Evolutionary conservation across 2,113 vertebrate genomes (phyloP), one percentile per base, ranked within the genome.

Genomic region (Balaenoptera acutorostrata): DNA sequence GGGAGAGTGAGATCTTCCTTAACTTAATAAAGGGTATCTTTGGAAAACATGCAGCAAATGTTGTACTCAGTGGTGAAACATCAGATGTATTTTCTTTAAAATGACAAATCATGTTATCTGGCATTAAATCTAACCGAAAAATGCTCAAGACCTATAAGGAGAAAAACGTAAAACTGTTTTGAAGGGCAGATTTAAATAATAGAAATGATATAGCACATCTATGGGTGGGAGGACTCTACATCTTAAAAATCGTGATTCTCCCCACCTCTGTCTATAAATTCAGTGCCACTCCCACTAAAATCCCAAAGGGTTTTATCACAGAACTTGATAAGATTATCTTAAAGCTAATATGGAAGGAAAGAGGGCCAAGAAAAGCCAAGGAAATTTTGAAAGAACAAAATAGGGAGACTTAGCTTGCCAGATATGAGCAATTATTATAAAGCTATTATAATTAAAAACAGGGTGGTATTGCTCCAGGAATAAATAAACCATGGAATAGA

Each of bases 371-470:
- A 77, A 93, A 5, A 69, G 23, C 59, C 36, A 88, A 87, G 36
- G 29, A 11, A 80, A 90, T 39, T 90, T 64, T 86, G 72, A 84
- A 83, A 77, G 59, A 77, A 49, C 10, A 88, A 83, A 57, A 77
- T 6, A 88, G 36, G 15, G 31, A n/a, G 10, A 57, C 25, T 75
- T 75, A 21, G 55, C 31, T 78, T 71, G 33, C 49, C 41, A 82
- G 75, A 66, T 93, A 94, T 75, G 80, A 89, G 36, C 55, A 52
- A 89, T 90, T 49, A 64, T 78, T 96, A 92, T 41, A 88, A 92
- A 88, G 57, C 46, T 74, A 86, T 74, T 94, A 8, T 49, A 81
- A 81, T 90, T 85, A 82, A 93, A 84, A 89, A 63, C 27, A 72
- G 17, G 52, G 12, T 59, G 33, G 23, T 41, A 57, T 57, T 91